Conservation (phyloP, 2,888 invertebrate species). For the Lucinisca nassula region DNA sequence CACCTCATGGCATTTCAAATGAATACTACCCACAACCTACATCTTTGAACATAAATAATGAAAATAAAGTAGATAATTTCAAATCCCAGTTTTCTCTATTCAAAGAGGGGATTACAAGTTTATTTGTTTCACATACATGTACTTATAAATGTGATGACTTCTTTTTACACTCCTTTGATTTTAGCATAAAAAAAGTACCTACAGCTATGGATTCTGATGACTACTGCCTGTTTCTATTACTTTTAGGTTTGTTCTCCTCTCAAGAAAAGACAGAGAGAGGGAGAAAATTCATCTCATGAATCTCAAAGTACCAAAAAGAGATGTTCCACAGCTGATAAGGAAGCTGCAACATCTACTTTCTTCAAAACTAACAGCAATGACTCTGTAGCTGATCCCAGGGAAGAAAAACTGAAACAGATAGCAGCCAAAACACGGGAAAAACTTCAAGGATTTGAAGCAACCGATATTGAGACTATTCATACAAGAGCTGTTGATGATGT, state of each 20-base stretch:
- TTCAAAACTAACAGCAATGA: not conserved
- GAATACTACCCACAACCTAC: too few species aligned
- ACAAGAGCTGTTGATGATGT: not conserved
- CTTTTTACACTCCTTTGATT: too few species aligned
- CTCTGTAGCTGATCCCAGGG: not conserved
- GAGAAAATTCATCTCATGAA: not conserved
- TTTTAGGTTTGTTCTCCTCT: conserved; percentile 38
- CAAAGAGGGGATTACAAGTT: too few species aligned
- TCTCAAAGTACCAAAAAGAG: not conserved
- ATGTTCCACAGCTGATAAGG: not conserved
- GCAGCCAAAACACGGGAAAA: conserved; percentile 18
- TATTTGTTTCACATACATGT: too few species aligned
- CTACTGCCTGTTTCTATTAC: too few species aligned
- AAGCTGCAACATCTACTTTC: not conserved
- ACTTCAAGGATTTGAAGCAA: conserved; percentile 33
- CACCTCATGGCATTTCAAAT: too few species aligned
- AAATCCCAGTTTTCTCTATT: too few species aligned
- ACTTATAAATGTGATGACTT: too few species aligned
- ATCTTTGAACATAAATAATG: too few species aligned
- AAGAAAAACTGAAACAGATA: not conserved
- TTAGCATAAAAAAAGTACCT: too few species aligned
- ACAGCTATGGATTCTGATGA: too few species aligned
- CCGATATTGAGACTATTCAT: not conserved
- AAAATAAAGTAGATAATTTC: too few species aligned
- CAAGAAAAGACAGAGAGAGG: conserved; percentile 31